Evolutionary conservation across 2,113 vertebrate species (phyloP).

Genomic region (Eublepharis macularius): DNA sequence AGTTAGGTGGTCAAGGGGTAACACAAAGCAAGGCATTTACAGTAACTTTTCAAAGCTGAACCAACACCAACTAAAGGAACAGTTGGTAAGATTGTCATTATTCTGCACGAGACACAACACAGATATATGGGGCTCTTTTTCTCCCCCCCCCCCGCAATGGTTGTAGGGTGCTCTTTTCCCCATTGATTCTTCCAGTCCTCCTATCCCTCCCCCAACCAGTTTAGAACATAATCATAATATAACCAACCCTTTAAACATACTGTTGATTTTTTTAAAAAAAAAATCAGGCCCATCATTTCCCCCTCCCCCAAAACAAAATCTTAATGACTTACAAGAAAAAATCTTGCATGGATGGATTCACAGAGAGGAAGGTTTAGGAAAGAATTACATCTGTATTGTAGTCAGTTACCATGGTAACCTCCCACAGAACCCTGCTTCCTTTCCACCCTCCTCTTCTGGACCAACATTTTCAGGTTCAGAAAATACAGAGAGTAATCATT

Average conservation of each 20-base stretch:
- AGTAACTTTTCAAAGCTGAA: constrained; percentile 84
- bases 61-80: constrained; percentile 90
- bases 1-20: constrained; percentile 87
- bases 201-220: constrained; percentile 79
- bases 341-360: constrained; percentile 79
- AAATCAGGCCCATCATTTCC: constrained; percentile 61
- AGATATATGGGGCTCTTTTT: constrained; percentile 80
- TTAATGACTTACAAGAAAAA: constrained; percentile 92
- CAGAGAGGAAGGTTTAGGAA: constrained; percentile 81
- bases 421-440: constrained; percentile 87
- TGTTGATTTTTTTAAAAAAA: constrained; percentile 64
- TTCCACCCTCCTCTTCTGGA: constrained; percentile 75
- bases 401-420: constrained; percentile 85
- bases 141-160: constrained; percentile 47
- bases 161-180: constrained; percentile 78
- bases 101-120: constrained; percentile 91
- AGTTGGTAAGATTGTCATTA: constrained; percentile 97
- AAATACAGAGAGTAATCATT: constrained; percentile 70
- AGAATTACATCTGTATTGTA: constrained; percentile 93
- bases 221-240: constrained; percentile 84
- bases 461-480: constrained; percentile 78
- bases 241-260: constrained; percentile 66
- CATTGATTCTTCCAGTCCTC: constrained; percentile 75
- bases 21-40: constrained; percentile 99
- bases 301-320: constrained; percentile 70